Percentiles rank a stretch among this genome's conserved stretches.
Evolutionary conservation across 2,797 vertebrate genomes (phyloP).

Genomic region (Chrosomus eos): DNA sequence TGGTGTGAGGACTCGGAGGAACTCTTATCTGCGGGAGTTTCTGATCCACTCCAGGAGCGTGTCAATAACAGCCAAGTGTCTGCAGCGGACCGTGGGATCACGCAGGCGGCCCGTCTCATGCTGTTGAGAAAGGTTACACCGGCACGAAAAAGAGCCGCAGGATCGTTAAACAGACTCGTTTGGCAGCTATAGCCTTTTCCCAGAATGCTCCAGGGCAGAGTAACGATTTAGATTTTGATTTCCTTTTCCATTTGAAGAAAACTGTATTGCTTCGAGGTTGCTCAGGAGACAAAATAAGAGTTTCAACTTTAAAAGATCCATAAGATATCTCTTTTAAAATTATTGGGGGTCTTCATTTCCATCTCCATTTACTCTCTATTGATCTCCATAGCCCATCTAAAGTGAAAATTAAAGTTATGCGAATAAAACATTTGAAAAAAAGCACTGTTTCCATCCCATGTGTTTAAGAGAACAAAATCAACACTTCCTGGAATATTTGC

Average conservation of each 20-base stretch:
- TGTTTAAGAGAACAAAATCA: not conserved
- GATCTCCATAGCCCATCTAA: not conserved
- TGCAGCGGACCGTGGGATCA: constrained; percentile 10
- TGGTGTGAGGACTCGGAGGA: constrained; percentile 10
- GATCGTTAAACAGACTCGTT: constrained; percentile 31
- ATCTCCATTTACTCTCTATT: not conserved
- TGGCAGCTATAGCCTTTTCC: constrained; percentile 3
- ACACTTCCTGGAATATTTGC: not conserved
- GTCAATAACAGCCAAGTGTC: constrained; percentile 35
- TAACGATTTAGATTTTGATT: constrained; percentile 3
- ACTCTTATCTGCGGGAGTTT: constrained; percentile 22
- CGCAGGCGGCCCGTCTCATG: constrained; percentile 1
- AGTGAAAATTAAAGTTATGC: not conserved
- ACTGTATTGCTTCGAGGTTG: constrained; percentile 5
- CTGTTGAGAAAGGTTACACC: constrained; percentile 32
- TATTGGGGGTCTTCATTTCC: not conserved
- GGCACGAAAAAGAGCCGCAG: constrained; percentile 3
- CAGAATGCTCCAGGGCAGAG: constrained; percentile 1
- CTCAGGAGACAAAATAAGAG: not conserved
- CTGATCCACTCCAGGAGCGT: constrained; percentile 18
- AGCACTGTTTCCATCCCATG: not conserved
- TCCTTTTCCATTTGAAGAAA: not conserved
- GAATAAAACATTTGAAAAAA: not conserved
- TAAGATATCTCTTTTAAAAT: not conserved
- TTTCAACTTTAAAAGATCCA: not conserved